Conservation (phyloP, 92 coral and sea anemone genomes). For the Palythoa grandis region DNA sequence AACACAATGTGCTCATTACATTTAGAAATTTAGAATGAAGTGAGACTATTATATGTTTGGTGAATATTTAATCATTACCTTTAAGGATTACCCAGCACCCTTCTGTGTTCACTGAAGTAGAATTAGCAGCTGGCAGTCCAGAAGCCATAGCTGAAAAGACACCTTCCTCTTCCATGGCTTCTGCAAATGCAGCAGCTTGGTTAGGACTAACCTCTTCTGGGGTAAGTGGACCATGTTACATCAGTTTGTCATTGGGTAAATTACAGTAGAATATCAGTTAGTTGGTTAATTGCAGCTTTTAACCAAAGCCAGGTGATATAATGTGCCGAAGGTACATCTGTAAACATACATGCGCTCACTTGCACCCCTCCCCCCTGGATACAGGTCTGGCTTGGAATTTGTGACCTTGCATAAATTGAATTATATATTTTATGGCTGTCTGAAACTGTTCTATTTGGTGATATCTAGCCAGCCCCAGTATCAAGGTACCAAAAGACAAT, state of each 20-base stretch:
- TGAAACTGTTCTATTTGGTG: background rate
- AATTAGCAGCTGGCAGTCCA: background rate
- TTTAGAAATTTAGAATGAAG: background rate
- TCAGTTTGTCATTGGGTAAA: background rate
- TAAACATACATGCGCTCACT: too few species aligned
- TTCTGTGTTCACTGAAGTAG: slow-evolving; percentile 25
- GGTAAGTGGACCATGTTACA: slow-evolving; percentile 24
- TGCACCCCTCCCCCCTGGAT: too few species aligned
- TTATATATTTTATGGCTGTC: too few species aligned
- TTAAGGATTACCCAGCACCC: slow-evolving; percentile 68
- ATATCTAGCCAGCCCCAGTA: slow-evolving; percentile 70
- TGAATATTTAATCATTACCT: background rate
- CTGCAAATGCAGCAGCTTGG: slow-evolving; percentile 15
- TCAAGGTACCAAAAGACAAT: slow-evolving; percentile 91
- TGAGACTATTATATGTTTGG: background rate
- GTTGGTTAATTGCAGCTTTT: background rate
- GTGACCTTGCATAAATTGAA: too few species aligned
- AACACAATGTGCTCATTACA: background rate
- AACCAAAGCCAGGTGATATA: too few species aligned
- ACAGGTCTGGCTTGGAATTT: too few species aligned
- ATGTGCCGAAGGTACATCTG: too few species aligned
- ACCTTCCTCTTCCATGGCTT: slow-evolving; percentile 7
- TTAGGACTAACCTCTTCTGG: slow-evolving; percentile 42
- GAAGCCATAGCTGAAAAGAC: slow-evolving; percentile 12
- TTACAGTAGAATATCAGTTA: background rate